Evolutionary conservation across 2,888 invertebrate species (phyloP), one percentile per base, ranked within the genome.

Genomic region (Eristalis intricaria): DNA sequence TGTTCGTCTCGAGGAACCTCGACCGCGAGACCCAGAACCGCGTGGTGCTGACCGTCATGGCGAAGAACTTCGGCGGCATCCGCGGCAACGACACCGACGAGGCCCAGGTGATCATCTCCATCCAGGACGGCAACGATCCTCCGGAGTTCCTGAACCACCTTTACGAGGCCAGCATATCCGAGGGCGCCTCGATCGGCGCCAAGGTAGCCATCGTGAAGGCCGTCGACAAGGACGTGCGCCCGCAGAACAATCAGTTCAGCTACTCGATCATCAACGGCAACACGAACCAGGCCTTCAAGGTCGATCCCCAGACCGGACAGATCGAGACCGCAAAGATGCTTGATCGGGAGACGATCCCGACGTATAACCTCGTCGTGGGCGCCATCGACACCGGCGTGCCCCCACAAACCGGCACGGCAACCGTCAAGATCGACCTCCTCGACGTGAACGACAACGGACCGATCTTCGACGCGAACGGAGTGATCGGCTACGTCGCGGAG

Each of bases 391-490:
- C 96, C 7, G 98, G 98, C 0, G 92, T 95, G 13, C 98, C 98
- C 2, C 97, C 98, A 1, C 97, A 98, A 93, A 98, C 98, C 64
- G 98, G 98, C n/a, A 97, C 97, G 0, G 95, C 98, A 0, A 95
- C 95, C 0, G 96, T 99, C 0, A 96, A 95, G 91, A 96, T 99
- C 73, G 95, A 95, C 29, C 91, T 99, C 0, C 94, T 95, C 10
- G 98, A 99, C 92, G 95, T 98, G n/a, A 99, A 99, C 91, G 98
- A 99, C 91, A 98, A 98, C 91, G 97, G 97, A 0, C 99, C 98
- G 0, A 93, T 95, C 43, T 97, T 99, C 90, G 96, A 96, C 89
- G 94, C 96, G 0, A 93, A 94, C 1, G 95, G 95, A 89, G 95
- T 96, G 23, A 93, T 96, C 60, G 98, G 97, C 0, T 95, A 96